Base-by-base conservation (phyloP, 2,797 vertebrate species). In the Neosilurus hyrtlii region DNA sequence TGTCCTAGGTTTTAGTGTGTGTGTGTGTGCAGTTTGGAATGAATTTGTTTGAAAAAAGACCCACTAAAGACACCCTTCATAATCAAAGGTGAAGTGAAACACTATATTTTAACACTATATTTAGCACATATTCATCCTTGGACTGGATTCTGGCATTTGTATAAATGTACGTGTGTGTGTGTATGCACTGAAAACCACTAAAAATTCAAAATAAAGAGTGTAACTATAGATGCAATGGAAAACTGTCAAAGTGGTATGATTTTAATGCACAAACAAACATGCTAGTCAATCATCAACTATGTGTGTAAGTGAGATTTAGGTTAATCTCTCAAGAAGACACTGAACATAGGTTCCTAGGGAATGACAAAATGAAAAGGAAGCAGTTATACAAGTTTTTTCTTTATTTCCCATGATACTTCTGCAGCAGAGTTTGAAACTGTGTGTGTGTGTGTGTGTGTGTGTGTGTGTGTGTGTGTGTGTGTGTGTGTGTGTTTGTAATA, bases 341-440 rank as follows among this genome's bases (percentile, higher is more conserved):
- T 79, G 18, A 78, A 70, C 71, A 16, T 70, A 43, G 14, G 16
- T 18, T n/a, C 43, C 66, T 37, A 71, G 59, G 49, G 57, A 56
- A 30, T 61, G 4, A 61, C 4, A 18, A 70, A 84, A 68, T 68
- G 43, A 81, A 81, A 85, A 79, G 30, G 49, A 65, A 65, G 22
- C 52, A 72, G 70, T 84, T 78, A 63, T 62, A 49, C 24, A 59
- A 24, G 24, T 65, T 82, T 62, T 71, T 57, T 51, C 61, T 81
- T 84, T 73, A 83, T 83, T 79, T 79, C 24, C 20, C 63, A 74
- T 43, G 57, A 26, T 65, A 82, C 67, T 37, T 61, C 63, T 70
- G 71, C 59, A 62, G 54, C 37, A 73, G 68, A 59, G 26, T 85
- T 15, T 51, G 43, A 61, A 20, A 56, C 43, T 11, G 20, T 22